Evolutionary conservation across 2,113 vertebrate genomes (phyloP).

Genomic region (Pteropus alecto): DNA sequence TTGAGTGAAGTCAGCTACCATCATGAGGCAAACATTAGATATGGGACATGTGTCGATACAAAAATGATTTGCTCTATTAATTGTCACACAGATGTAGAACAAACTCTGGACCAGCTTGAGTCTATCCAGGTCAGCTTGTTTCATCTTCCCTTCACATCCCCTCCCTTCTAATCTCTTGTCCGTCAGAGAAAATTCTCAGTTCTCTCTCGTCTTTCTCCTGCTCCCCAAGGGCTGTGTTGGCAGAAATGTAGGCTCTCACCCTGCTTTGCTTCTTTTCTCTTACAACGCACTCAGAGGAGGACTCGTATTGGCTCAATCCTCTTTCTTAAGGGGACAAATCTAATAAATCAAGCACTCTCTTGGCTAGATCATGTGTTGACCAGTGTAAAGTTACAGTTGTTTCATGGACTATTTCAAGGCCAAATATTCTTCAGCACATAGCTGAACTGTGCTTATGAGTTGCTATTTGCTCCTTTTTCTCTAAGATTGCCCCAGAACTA

Average conservation of each 20-base stretch:
- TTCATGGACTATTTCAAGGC: not conserved
- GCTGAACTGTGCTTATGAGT: not conserved
- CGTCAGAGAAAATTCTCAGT: not conserved
- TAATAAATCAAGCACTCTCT: not conserved
- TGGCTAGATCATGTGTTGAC: not conserved
- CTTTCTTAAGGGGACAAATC: not conserved
- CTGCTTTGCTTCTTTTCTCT: not conserved
- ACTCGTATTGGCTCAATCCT: not conserved
- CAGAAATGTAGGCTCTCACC: not conserved
- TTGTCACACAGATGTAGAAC: not conserved
- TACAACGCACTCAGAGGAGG: not conserved
- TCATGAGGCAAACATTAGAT: not conserved
- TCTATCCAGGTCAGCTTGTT: not conserved
- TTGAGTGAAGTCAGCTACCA: not conserved
- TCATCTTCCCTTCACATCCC: not conserved
- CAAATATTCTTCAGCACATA: not conserved
- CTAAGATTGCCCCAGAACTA: not conserved
- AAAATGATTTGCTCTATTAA: constrained; percentile 24
- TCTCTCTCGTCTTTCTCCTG: not conserved
- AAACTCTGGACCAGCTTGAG: not conserved
- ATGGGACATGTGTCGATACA: not conserved
- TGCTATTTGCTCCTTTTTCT: not conserved
- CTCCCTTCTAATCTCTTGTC: not conserved
- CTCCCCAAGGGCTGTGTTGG: not conserved
- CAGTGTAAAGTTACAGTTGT: not conserved